A percentile compares a stretch with the other conserved stretches of the same genome.
phyloP scores from a whole-genome alignment of 2,113 vertebrate genomes.

The Rhea pennata region DNA sequence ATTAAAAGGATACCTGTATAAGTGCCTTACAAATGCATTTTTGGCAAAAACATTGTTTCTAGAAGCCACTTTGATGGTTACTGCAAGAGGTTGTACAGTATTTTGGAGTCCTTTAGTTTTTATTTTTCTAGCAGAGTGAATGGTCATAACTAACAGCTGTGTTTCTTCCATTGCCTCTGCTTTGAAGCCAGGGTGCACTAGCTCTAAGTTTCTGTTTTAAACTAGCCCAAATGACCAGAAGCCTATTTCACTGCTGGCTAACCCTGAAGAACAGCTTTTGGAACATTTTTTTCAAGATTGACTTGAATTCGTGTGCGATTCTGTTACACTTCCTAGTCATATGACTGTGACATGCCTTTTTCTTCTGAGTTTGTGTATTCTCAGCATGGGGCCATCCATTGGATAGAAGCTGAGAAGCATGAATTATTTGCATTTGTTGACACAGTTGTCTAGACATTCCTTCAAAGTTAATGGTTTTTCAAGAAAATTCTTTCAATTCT shows the following conservation, averaged over 20 bases:
- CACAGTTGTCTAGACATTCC: constrained; percentile 78
- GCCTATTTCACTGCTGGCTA: constrained; percentile 35
- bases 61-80: constrained; percentile 66
- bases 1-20: constrained; percentile 70
- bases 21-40: constrained; percentile 84
- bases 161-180: neutral
- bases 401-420: constrained; percentile 69
- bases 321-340: constrained; percentile 65
- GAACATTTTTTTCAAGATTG: constrained; percentile 44
- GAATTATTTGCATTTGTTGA: constrained; percentile 77
- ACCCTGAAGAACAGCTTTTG: constrained; percentile 49
- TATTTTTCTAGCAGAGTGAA: constrained; percentile 48
- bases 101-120: constrained; percentile 65
- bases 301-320: constrained; percentile 73
- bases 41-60: constrained; percentile 71
- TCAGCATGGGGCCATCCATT: constrained; percentile 77
- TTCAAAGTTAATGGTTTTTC: constrained; percentile 75
- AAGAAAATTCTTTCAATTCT: constrained; percentile 71
- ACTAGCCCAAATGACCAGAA: constrained; percentile 58
- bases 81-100: constrained; percentile 67
- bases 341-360: constrained; percentile 76
- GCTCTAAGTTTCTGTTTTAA: constrained; percentile 48
- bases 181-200: neutral
- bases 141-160: neutral
- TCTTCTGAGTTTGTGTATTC: constrained; percentile 74